Conservation (phyloP, 2,113 vertebrate genomes). For the Podarcis muralis region DNA sequence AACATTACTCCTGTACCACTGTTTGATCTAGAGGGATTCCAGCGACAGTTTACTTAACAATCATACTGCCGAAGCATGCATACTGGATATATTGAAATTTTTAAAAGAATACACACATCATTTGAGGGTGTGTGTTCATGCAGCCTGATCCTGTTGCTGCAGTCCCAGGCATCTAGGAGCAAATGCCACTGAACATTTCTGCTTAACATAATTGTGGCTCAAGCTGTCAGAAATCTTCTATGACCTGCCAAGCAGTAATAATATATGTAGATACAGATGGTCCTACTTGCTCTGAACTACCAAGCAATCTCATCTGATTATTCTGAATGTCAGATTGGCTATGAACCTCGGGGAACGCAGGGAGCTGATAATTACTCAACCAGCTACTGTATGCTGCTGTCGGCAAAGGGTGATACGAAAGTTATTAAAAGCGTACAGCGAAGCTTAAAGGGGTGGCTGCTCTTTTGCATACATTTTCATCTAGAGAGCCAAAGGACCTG, state of each 20-base stretch:
- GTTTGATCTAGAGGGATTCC: neutral
- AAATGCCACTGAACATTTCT: neutral
- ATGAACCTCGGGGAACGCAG: neutral
- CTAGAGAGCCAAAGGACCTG: too few species aligned
- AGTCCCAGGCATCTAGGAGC: neutral
- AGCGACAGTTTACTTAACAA: neutral
- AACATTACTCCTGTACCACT: neutral
- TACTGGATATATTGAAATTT: neutral
- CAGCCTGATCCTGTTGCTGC: neutral
- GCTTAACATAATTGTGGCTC: neutral
- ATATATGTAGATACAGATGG: neutral
- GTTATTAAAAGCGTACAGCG: neutral
- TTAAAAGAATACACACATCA: neutral
- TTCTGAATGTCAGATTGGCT: neutral
- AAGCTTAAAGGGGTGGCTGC: neutral
- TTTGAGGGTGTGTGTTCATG: neutral
- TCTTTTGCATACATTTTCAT: neutral
- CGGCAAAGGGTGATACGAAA: neutral
- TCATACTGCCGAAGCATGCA: neutral
- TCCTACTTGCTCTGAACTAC: neutral
- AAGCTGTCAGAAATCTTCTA: neutral
- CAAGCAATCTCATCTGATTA: constrained; percentile 12
- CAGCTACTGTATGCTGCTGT: neutral
- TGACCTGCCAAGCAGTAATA: accelerated
- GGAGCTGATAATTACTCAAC: neutral